These are phyloP conservation scores for Pachycephala philippinensis DNA, from an alignment of 2,113 vertebrate genomes.

Conservation along the genomic window DNA sequence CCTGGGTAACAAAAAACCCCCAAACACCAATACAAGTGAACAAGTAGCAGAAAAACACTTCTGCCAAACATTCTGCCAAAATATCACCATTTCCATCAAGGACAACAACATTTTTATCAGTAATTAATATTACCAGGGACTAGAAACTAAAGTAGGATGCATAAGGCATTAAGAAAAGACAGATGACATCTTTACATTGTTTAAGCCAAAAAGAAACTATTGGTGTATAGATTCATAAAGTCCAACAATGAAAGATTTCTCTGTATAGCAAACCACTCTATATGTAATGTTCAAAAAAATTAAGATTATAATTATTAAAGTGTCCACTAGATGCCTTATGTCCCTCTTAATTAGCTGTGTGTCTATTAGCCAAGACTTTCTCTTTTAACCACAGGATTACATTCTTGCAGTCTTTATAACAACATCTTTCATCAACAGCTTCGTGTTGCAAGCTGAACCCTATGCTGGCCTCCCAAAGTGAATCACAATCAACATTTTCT, in stretches of 20 bases:
- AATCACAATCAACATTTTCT: slow-evolving; percentile 16
- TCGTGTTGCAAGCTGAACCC: slow-evolving; percentile 41
- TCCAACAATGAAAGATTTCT: not conserved
- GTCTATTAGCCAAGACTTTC: slow-evolving; percentile 60
- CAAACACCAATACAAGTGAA: not conserved
- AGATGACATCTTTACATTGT: not conserved
- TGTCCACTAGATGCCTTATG: slow-evolving; percentile 36
- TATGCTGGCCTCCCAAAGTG: not conserved
- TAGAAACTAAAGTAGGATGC: not conserved
- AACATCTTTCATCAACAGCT: slow-evolving; percentile 55
- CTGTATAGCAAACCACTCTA: not conserved
- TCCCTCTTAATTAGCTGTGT: not conserved
- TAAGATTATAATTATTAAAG: not conserved
- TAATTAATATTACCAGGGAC: not conserved
- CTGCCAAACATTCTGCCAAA: not conserved
- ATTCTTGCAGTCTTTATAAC: not conserved
- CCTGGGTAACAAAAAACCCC: not conserved
- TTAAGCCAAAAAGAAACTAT: not conserved
- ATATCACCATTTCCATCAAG: not conserved
- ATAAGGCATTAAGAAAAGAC: not conserved
- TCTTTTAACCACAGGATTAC: slow-evolving; percentile 61
- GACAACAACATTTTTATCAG: not conserved
- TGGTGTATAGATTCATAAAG: not conserved
- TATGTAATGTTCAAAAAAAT: not conserved
- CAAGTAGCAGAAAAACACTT: not conserved